Conservation (phyloP, 2,797 vertebrate genomes). For the Mus caroli region DNA sequence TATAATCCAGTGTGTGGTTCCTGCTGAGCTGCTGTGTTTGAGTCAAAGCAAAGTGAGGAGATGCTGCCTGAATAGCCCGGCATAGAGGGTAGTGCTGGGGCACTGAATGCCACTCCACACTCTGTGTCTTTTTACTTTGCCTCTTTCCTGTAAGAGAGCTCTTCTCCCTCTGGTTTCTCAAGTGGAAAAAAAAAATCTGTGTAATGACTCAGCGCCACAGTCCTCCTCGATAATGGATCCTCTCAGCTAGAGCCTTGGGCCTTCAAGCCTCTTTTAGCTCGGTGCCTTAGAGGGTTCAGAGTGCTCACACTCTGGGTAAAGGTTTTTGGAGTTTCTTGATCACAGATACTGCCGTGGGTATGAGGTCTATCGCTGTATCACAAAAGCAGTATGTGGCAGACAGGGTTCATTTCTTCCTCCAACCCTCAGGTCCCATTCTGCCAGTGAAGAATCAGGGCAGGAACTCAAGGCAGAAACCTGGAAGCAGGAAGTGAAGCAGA, state of each 20-base stretch:
- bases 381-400: background rate
- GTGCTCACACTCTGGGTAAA: background rate
- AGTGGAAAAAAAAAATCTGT: slow-evolving; percentile 13
- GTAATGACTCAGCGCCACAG: slow-evolving; percentile 17
- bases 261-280: background rate
- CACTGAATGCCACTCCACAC: background rate
- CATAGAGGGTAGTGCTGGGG: background rate
- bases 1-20: slow-evolving; percentile 61
- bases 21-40: slow-evolving; percentile 14
- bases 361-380: background rate
- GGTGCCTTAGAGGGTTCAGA: background rate
- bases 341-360: background rate
- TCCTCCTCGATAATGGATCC: slow-evolving; percentile 27
- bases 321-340: slow-evolving; percentile 45
- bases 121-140: slow-evolving; percentile 42
- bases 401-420: background rate
- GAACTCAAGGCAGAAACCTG: background rate
- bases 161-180: slow-evolving; percentile 35
- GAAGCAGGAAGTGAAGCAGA: background rate
- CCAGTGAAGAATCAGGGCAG: background rate
- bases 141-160: background rate
- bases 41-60: slow-evolving; percentile 51
- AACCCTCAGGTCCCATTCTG: background rate
- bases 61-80: slow-evolving; percentile 51
- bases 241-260: background rate